phyloP scores from a whole-genome alignment of 2,888 invertebrate genomes.

The Papilio gigon region DNA sequence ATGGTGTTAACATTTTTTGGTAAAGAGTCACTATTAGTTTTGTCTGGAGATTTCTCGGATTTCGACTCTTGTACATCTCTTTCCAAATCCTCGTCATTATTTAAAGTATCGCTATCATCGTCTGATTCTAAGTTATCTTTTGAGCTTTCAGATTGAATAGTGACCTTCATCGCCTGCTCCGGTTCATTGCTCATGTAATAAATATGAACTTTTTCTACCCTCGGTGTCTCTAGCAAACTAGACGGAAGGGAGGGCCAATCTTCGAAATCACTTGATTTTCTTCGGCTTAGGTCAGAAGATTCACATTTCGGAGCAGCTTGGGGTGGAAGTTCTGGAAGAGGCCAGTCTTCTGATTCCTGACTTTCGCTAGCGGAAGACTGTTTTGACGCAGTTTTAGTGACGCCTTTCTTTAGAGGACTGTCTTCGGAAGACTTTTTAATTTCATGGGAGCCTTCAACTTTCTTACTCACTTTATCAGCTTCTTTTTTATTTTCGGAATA shows the following conservation, averaged over 20 bases:
- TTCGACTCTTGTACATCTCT: constrained; percentile 81
- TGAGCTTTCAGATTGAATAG: constrained; percentile 86
- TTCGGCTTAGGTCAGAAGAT: constrained; percentile 60
- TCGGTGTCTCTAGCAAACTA: constrained; percentile 86
- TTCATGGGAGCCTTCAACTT: constrained; percentile 56
- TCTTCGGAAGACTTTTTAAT: constrained; percentile 58
- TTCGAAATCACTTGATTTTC: constrained; percentile 86
- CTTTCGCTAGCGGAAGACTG: constrained; percentile 83
- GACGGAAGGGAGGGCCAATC: constrained; percentile 93
- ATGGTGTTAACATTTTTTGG: constrained; percentile 67
- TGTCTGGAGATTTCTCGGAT: constrained; percentile 64
- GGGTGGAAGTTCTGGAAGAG: constrained; percentile 87
- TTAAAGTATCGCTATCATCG: constrained; percentile 86
- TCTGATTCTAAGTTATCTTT: constrained; percentile 85
- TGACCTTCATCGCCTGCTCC: constrained; percentile 89
- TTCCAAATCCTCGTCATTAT: constrained; percentile 84
- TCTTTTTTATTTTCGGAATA: constrained; percentile 81
- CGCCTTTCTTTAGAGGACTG: constrained; percentile 61
- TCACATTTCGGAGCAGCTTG: constrained; percentile 66
- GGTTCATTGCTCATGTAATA: constrained; percentile 90
- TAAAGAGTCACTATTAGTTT: constrained; percentile 65
- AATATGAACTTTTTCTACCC: constrained; percentile 90
- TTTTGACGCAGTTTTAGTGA: constrained; percentile 67
- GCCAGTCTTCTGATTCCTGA: constrained; percentile 90
- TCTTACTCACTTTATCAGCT: constrained; percentile 63